A percentile compares a stretch with the other conserved stretches of the same genome.
Conservation (phyloP, 1,140 invertebrate species). For the Radopholus similis region DNA sequence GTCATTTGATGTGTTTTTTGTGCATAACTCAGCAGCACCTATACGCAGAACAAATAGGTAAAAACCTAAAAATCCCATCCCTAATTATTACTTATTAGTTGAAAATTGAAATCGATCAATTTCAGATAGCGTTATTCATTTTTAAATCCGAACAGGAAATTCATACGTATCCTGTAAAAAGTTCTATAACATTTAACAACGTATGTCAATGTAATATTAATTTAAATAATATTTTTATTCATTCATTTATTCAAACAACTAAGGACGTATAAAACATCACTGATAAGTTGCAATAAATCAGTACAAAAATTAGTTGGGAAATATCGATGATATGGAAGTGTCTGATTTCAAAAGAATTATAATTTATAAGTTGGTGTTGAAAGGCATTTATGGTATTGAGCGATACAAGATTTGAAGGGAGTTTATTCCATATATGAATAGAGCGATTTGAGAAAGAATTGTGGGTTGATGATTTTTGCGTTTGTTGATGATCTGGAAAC, state of each 20-base stretch:
- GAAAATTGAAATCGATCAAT: neutral
- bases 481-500: too few species aligned
- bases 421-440: too few species aligned
- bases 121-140: neutral
- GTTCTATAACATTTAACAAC: neutral
- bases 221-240: neutral
- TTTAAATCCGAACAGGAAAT: neutral
- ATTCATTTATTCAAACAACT: neutral
- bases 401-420: too few species aligned
- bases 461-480: too few species aligned
- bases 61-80: neutral
- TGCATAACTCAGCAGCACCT: neutral
- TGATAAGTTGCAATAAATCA: neutral
- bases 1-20: neutral
- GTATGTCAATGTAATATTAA: neutral
- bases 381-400: too few species aligned
- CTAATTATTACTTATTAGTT: too few species aligned
- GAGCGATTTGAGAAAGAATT: too few species aligned
- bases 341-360: constrained; percentile 6
- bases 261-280: neutral
- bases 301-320: neutral
- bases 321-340: neutral
- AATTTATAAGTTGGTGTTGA: too few species aligned
- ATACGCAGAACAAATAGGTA: too few species aligned
- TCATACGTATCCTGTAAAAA: neutral